phyloP scores from a whole-genome alignment of 2,888 invertebrate species.

The Hirudinaria manillensis region DNA sequence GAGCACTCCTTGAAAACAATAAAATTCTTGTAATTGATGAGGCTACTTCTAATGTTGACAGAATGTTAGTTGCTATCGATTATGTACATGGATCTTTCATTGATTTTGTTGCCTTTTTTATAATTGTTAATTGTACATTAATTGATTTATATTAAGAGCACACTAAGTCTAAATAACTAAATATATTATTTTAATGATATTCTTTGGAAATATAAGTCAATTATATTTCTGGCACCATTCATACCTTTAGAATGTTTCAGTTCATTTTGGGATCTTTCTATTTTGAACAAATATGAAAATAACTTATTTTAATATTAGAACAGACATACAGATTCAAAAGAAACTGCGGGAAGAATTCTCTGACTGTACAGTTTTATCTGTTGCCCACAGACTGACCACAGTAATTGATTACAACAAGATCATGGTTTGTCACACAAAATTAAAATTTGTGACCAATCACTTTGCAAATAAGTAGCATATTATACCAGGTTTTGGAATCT shows the following conservation, averaged over 20 bases:
- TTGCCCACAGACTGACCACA: conserved; percentile 76
- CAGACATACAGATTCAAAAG: conserved; percentile 75
- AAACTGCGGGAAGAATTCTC: conserved; percentile 75
- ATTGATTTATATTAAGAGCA: too few species aligned
- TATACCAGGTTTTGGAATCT: conserved; percentile 64
- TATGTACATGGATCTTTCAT: too few species aligned
- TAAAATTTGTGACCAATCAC: too few species aligned
- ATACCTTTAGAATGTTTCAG: too few species aligned
- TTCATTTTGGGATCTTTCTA: too few species aligned
- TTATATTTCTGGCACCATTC: too few species aligned
- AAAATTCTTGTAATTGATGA: conserved; percentile 53
- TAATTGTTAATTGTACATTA: too few species aligned
- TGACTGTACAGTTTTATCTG: conserved; percentile 78
- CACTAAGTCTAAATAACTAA: too few species aligned
- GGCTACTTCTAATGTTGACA: conserved; percentile 54
- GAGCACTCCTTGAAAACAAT: conserved; percentile 72
- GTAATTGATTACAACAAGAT: conserved; percentile 52
- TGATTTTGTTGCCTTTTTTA: too few species aligned
- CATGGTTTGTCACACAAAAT: conserved; percentile 42
- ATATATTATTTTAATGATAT: too few species aligned
- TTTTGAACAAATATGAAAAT: too few species aligned
- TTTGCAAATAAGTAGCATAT: background rate
- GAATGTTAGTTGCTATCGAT: conserved; percentile 38
- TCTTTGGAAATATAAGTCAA: too few species aligned
- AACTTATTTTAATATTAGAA: conserved; percentile 59